Conservation (phyloP, 2,797 vertebrate species). For the Enteromius thamalakanensis region DNA sequence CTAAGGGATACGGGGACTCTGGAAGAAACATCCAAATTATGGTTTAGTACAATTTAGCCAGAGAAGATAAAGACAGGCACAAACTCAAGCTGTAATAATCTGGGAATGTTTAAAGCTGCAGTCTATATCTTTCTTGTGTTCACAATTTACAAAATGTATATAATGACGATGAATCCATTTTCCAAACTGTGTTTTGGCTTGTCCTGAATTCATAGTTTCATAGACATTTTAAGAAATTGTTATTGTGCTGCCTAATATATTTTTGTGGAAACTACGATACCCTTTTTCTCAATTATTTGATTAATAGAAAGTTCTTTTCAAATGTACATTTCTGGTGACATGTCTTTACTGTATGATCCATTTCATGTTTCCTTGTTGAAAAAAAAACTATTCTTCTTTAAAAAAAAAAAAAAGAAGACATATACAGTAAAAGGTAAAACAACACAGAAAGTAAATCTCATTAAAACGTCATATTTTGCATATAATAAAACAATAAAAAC, state of each 20-base stretch:
- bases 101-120: neutral
- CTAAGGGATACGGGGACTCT: conserved; percentile 80
- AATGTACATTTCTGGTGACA: neutral
- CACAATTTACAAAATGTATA: no score
- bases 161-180: no score
- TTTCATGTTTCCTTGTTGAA: neutral
- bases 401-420: no score
- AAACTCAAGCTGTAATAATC: neutral
- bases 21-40: conserved; percentile 30
- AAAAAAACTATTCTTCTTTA: no score
- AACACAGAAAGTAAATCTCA: neutral
- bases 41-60: neutral
- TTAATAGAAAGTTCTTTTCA: neutral
- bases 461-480: neutral
- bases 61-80: neutral
- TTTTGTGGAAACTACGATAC: neutral
- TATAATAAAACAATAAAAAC: neutral
- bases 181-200: no score
- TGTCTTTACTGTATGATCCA: neutral
- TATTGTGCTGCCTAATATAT: neutral
- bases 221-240: neutral
- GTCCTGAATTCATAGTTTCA: no score
- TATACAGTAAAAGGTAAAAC: neutral
- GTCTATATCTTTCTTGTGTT: no score
- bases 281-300: neutral